Base-by-base conservation (phyloP, 2,113 vertebrate species). In the Suricata suricatta region DNA sequence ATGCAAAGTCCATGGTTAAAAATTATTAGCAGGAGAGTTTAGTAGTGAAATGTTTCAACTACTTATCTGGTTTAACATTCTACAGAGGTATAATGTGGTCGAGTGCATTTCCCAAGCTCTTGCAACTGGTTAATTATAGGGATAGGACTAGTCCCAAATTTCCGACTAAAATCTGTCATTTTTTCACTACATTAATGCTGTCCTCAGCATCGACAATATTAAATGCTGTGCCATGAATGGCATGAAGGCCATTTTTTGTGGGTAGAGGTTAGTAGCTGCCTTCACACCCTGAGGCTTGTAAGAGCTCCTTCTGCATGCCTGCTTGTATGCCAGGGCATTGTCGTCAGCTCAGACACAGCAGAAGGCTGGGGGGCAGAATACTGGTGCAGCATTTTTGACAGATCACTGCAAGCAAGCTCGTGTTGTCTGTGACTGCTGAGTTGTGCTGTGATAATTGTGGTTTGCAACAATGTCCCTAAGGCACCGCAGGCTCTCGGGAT, bases 61-160 rank as follows among this genome's bases (percentile, higher is more conserved):
- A 33, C 41, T 86, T 38, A 41, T 77, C 41, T 66, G 54, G 66
- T 93, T 96, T 96, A 96, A 92, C 38, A 33, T 74, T 90, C 93
- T 93, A 21, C 50, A 71, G 83, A 50, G 41, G 31, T 47, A 57
- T 88, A 84, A 84, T 80, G 80, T 72, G 57, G 64, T 84, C 80
- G 94, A 88, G 60, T 71, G 89, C 60, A 95, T 97, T 97, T 93
- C 92, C 71, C n/a, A 93, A 96, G 90, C 60, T 57, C 69, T 86
- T 77, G 33, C 60, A 95, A 52, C 52, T 88, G 27, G 77, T 81
- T 95, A 87, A 79, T 60, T 47, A 91, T 33, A 10, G 57, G 91
- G 74, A 25, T 72, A 92, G 54, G 12, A 68, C 35, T 72, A 57
- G 41, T 82, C 21, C 47, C 29, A 74, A 63, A 38, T 88, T 90